Base-by-base conservation (phyloP, 2,113 vertebrate genomes). In the Martes martes region DNA sequence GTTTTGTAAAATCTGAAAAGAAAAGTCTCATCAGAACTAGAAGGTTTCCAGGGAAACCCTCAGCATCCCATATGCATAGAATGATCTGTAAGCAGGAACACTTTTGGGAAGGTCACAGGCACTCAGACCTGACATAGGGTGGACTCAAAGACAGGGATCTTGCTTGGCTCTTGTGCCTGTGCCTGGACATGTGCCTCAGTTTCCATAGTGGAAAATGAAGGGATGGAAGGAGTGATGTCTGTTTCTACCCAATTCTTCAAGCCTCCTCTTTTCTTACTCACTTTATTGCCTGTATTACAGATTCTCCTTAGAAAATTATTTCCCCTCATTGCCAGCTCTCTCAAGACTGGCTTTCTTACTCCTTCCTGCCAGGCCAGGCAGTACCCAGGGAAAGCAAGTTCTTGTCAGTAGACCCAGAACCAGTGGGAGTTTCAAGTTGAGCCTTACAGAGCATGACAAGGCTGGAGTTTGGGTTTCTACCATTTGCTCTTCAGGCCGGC, bases 1-100 rank as follows among this genome's bases (percentile, higher is more conserved):
- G 39, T 50, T 97, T 85, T 96, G 65, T 3, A 73, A 97, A 92
- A 61, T 74, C 97, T 97, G 96, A 71, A 96, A 96, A 90, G 86
- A 82, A 81, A 97, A 28, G 2, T 45, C 8, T 90, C 19, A 67
- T 96, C 14, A 92, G 52, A 61, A 50, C 28, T 4, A 76, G 45
- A 90, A 80, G 16, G 8, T 79, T 91, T 89, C 52, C 71, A 63
- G 59, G 63, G 16, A 85, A 52, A 57, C 11, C 18, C 36, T 1
- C 10, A 59, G 7, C 8, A 52, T 50, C 31, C 33, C 2, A 21
- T 65, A 47, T 50, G 3, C 4, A 9, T 14, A 33, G 26, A 79
- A 2, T 18, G 4, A 13, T n/a, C 21, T 33, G 6, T 11, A 76
- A 76, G 33, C 1, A 6, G 21, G 18, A 39, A 31, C 6, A 7